phyloP scores from a whole-genome alignment of 2,888 invertebrate genomes.

The Amblyteles armatorius region DNA sequence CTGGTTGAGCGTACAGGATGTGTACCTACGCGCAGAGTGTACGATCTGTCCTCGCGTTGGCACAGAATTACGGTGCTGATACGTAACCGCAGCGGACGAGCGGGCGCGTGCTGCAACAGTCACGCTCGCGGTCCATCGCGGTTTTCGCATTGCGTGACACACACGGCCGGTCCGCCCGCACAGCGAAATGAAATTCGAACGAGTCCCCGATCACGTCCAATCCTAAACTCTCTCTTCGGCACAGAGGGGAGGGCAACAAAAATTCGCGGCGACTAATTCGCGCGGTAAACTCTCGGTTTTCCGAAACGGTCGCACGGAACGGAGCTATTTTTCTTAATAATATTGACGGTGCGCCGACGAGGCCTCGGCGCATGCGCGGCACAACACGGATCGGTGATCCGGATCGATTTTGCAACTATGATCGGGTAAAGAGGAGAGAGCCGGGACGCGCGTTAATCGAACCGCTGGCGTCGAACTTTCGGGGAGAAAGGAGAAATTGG shows the following conservation, averaged over 20 bases:
- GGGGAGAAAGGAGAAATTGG: too few species aligned
- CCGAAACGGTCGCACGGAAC: too few species aligned
- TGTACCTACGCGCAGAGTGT: slow-evolving; percentile 8
- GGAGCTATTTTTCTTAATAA: too few species aligned
- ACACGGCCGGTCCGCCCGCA: slow-evolving; percentile 6
- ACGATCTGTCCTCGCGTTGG: slow-evolving; percentile 53
- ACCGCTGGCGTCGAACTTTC: too few species aligned
- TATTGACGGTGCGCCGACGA: too few species aligned
- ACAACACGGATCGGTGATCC: too few species aligned
- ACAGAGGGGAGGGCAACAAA: neutral
- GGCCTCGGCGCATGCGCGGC: too few species aligned
- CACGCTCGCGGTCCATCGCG: slow-evolving; percentile 59
- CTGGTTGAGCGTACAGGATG: slow-evolving; percentile 16
- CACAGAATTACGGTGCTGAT: slow-evolving; percentile 60
- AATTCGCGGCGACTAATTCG: too few species aligned
- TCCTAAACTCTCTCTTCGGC: slow-evolving; percentile 1
- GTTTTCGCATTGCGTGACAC: slow-evolving; percentile 43
- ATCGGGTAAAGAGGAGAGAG: too few species aligned
- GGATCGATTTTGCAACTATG: too few species aligned
- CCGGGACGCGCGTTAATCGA: too few species aligned
- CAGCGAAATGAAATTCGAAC: slow-evolving; percentile 31
- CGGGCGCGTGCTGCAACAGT: slow-evolving; percentile 50
- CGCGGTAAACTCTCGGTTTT: too few species aligned
- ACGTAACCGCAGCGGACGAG: slow-evolving; percentile 57
- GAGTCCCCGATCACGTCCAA: neutral